Percentiles rank a stretch among this genome's conserved stretches.
phyloP scores from a whole-genome alignment of 1,140 invertebrate genomes.

The Pseudomyrmex pallidus region DNA sequence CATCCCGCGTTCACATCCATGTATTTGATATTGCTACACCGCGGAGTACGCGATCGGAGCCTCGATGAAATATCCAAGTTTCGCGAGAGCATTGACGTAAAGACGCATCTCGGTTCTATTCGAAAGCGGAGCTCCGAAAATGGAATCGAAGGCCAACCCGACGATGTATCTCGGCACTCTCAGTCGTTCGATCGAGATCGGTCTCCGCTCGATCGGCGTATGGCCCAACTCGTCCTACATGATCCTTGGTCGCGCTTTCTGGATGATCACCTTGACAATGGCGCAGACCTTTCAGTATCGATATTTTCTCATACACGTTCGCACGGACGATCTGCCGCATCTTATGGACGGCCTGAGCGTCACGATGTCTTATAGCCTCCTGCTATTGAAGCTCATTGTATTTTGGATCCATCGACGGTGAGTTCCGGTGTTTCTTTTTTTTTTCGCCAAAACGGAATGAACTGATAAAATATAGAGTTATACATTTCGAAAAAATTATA shows the following conservation, averaged over 20 bases:
- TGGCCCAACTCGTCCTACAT: constrained; percentile 60
- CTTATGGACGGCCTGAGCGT: constrained; percentile 52
- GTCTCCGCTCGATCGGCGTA: constrained; percentile 58
- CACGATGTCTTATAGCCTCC: constrained; percentile 50
- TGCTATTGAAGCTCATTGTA: constrained; percentile 39
- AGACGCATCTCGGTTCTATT: background rate
- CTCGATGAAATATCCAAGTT: constrained; percentile 2
- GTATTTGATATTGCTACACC: background rate
- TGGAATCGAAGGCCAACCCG: constrained; percentile 17
- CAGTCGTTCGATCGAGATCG: constrained; percentile 47
- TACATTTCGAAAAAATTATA: too few species aligned
- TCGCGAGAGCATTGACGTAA: background rate
- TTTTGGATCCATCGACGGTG: constrained; percentile 49
- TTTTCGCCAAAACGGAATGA: background rate
- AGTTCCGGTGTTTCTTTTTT: background rate
- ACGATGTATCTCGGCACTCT: constrained; percentile 14
- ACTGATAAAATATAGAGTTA: background rate
- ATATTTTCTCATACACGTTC: constrained; percentile 35
- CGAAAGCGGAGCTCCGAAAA: background rate
- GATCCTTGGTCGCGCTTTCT: constrained; percentile 28
- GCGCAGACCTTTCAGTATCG: constrained; percentile 54
- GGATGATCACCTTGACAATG: constrained; percentile 44
- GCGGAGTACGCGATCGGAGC: background rate
- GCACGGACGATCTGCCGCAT: constrained; percentile 32
- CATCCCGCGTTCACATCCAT: constrained; percentile 24